Evolutionary conservation across 2,888 invertebrate genomes (phyloP), one percentile per base, ranked within the genome.

Genomic region (Cryptocheilus praepositus): DNA sequence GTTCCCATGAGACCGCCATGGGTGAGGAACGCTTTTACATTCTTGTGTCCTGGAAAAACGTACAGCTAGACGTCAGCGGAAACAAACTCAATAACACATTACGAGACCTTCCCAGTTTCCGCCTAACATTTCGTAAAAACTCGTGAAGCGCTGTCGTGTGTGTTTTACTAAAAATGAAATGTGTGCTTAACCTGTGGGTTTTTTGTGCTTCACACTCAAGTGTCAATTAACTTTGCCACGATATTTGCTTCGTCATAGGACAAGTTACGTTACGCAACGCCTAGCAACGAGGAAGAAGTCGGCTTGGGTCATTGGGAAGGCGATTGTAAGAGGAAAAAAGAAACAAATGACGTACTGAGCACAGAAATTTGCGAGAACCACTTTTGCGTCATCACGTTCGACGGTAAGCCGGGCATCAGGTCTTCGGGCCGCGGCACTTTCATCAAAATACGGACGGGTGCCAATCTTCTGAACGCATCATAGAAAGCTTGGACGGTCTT

Each of bases 1-100:
- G 79, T 78, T 3, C 86, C 77, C 83, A 85, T 77, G 0, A 84
- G 54, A 21, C 88, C 87, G 7, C 87, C 87, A 21, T 87, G 86
- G 2, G 86, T 84, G 2, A 87, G 73, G 57, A 88, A 88, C 3
- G 70, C 83, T 58, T 77, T 80, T 0, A 78, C 63, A 57, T 87
- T 87, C 59, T 81, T 81, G 64, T 88, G 87, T 18, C 81, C 86
- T 86, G 64, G 1, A 44, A 65, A 46, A 65, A 8, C 28, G 28
- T 44, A 18, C 11, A 11, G 15, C 21, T 36, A 7, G n/a, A n/a
- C n/a, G n/a, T n/a, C n/a, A n/a, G n/a, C n/a, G n/a, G n/a, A n/a
- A n/a, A n/a, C n/a, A n/a, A n/a, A n/a, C n/a, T n/a, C n/a, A n/a
- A n/a, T n/a, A n/a, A n/a, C n/a, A n/a, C n/a, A n/a, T n/a, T n/a